Base-by-base conservation (phyloP, 1,140 invertebrate species). In the Carposina sasakii region DNA sequence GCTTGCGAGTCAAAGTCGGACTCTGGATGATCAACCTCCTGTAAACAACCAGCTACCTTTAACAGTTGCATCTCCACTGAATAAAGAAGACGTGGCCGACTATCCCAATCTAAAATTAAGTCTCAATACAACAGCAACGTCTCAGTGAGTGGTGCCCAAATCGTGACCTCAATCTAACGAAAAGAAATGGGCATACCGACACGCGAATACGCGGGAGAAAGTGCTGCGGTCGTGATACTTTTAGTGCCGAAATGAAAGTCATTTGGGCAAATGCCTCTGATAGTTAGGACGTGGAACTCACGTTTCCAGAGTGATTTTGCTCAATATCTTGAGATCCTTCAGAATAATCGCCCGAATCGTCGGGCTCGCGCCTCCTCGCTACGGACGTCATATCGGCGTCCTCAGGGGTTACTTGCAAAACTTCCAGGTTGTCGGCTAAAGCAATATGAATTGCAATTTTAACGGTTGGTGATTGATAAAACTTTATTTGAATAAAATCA, bases 181-280 rank as follows among this genome's bases (percentile, higher is more conserved):
- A 81, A 83, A 81, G 81, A 81, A 84, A 84, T 84, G 76, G 57
- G 66, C 74, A 81, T 76, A 65, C 79, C 75, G 62, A 71, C 76
- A 83, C 74, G 77, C 76, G 67, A 83, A 50, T 63, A 65, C 64
- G 66, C 64, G 65, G 71, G 81, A 78, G 76, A 84, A 84, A 84
- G 79, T 84, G 57, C 51, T 22, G 60, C 65, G 56, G 55, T 42
- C 43, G 68, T 57, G 61, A 69, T 71, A 75, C 70, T 81, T 73
- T 70, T 65, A 71, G 62, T 68, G 67, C 60, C 71, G 71, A 81
- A 79, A 78, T 61, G 74, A 83, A 83, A 83, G 79, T 81, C 64
- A 30, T 28, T 26, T 39, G 26, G 36, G 46, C 60, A 57, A 51
- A 49, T 53, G 59, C 49, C 34, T 41, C 37, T 50, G 12, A 19